Percentiles rank a stretch among this genome's conserved stretches.
These are phyloP conservation scores for Latheticus oryzae DNA, from an alignment of 2,888 invertebrate genomes.

Conservation along the genomic window DNA sequence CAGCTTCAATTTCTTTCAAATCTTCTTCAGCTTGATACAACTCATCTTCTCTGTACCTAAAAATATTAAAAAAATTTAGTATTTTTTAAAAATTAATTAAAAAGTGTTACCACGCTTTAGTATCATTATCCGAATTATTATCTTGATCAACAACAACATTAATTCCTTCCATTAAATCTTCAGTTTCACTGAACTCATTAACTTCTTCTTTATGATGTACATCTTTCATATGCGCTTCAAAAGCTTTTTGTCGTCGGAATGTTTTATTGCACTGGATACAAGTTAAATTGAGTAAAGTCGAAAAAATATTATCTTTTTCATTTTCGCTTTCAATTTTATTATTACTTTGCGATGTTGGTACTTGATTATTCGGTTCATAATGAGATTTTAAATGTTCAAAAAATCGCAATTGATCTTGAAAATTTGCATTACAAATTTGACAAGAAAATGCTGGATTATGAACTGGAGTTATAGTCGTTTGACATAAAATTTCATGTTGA, in stretches of 20 bases:
- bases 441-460: conserved; percentile 73
- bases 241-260: conserved; percentile 74
- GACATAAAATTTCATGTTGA: conserved; percentile 68
- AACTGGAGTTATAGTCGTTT: conserved; percentile 61
- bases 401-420: conserved; percentile 83
- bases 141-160: conserved; percentile 77
- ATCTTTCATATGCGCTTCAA: conserved; percentile 72
- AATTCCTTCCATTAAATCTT: conserved; percentile 88
- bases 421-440: conserved; percentile 82
- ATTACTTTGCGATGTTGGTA: conserved; percentile 7
- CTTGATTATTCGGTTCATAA: conserved; percentile 72
- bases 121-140: conserved; percentile 50
- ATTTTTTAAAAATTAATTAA: background rate
- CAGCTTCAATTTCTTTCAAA: conserved; percentile 64
- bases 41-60: conserved; percentile 64
- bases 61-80: background rate
- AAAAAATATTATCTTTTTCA: conserved; percentile 49
- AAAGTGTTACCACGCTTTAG: conserved; percentile 61
- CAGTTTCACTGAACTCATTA: conserved; percentile 86
- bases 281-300: conserved; percentile 59
- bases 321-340: conserved; percentile 24
- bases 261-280: conserved; percentile 68
- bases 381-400: conserved; percentile 87
- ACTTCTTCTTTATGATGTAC: conserved; percentile 69
- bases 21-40: conserved; percentile 65